Evolutionary conservation across 2,888 invertebrate genomes (phyloP).

Genomic region (Dilophus febrilis): DNA sequence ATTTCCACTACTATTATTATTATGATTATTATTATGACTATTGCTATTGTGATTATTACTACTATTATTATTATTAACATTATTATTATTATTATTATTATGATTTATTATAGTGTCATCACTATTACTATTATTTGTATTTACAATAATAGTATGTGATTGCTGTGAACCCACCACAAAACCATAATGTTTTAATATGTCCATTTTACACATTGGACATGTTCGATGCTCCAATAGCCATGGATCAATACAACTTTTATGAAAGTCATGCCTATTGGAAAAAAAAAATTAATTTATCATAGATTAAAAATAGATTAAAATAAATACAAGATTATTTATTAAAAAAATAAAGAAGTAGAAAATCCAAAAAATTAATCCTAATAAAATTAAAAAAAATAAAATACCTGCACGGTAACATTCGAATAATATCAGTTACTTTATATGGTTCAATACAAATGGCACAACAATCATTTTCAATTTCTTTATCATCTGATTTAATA

Average conservation of each 20-base stretch:
- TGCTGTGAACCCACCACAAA: constrained; percentile 50
- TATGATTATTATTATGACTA: no score
- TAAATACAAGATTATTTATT: background rate
- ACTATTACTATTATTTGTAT: no score
- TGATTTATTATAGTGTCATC: no score
- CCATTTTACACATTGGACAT: constrained; percentile 95
- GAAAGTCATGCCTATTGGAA: constrained; percentile 83
- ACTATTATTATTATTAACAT: no score
- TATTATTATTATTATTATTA: no score
- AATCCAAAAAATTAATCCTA: no score
- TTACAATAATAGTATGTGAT: no score
- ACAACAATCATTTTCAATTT: constrained; percentile 66
- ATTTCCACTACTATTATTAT: no score
- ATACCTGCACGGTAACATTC: constrained; percentile 86
- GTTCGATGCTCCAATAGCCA: constrained; percentile 90
- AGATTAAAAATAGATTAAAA: constrained; percentile 2
- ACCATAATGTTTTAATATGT: constrained; percentile 79
- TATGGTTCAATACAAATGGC: constrained; percentile 92
- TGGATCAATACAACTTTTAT: constrained; percentile 90
- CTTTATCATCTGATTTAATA: constrained; percentile 73
- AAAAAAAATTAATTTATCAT: background rate
- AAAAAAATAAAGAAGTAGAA: background rate
- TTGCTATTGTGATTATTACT: no score
- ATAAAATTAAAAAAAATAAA: background rate
- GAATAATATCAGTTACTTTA: constrained; percentile 66